These are phyloP conservation scores for Notiomystis cincta DNA, from an alignment of 2,113 vertebrate genomes.

Conservation along the genomic window DNA sequence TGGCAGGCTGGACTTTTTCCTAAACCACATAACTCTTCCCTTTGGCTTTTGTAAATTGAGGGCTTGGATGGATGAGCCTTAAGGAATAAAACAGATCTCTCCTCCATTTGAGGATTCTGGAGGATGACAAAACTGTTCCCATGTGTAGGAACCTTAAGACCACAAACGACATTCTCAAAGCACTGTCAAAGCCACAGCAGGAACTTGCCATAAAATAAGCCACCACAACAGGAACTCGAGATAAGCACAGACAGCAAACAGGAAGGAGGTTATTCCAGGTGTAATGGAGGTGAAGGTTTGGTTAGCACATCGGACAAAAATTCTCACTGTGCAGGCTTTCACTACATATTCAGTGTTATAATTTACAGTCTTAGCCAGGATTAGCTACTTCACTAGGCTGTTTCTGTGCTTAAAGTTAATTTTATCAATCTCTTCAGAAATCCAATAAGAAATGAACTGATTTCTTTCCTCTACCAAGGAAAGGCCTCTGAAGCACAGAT, in stretches of 20 bases:
- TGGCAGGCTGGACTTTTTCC: background rate
- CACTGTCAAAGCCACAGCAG: background rate
- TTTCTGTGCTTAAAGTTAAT: background rate
- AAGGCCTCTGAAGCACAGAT: background rate
- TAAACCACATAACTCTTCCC: background rate
- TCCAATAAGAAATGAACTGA: background rate
- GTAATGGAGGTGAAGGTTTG: background rate
- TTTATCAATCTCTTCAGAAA: background rate
- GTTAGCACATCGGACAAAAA: background rate
- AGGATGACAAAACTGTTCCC: background rate
- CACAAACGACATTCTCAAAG: background rate
- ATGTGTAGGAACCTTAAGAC: background rate
- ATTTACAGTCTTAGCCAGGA: background rate
- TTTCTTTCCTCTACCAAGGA: background rate
- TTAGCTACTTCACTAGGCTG: background rate
- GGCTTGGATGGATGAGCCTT: background rate
- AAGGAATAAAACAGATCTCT: background rate
- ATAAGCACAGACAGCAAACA: background rate
- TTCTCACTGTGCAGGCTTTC: background rate
- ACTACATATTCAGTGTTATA: background rate
- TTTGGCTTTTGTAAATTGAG: background rate
- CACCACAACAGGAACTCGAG: rapidly evolving
- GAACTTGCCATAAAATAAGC: background rate
- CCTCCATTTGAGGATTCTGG: background rate
- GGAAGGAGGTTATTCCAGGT: background rate